These are phyloP conservation scores for Barbus barbus DNA, from an alignment of 2,113 vertebrate genomes.

Conservation along the genomic window DNA sequence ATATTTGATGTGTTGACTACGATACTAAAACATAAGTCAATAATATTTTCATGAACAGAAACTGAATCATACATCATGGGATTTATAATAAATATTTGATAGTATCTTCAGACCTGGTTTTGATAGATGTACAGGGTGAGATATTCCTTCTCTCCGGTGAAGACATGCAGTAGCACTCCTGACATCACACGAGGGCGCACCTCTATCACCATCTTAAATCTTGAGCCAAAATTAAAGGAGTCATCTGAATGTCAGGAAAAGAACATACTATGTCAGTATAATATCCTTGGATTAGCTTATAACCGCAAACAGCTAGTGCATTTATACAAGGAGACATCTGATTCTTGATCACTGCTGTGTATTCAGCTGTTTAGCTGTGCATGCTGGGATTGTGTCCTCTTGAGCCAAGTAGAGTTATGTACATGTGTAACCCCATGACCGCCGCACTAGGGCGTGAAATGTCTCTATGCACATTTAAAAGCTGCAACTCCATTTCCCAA, in stretches of 20 bases:
- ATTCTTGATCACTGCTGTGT: background rate
- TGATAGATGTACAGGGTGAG: slow-evolving; percentile 85
- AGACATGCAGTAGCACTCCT: slow-evolving; percentile 85
- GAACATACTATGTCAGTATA: background rate
- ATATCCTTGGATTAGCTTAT: background rate
- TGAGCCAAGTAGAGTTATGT: slow-evolving; percentile 28
- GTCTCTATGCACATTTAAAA: slow-evolving; percentile 23
- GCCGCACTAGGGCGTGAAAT: slow-evolving; percentile 50
- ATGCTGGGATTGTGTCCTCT: background rate
- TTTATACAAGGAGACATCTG: background rate
- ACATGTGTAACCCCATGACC: slow-evolving; percentile 39
- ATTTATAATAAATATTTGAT: no score
- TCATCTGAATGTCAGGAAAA: slow-evolving; percentile 77
- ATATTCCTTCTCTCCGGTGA: slow-evolving; percentile 78
- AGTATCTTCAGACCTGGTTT: slow-evolving; percentile 75
- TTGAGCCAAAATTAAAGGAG: slow-evolving; percentile 83
- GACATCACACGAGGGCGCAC: slow-evolving; percentile 87
- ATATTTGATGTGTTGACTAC: background rate
- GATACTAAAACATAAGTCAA: background rate
- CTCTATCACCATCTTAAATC: slow-evolving; percentile 89
- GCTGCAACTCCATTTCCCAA: slow-evolving; percentile 15
- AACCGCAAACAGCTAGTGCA: background rate
- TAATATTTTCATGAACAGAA: no score
- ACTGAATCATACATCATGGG: no score
- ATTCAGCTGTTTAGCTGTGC: background rate